Evolutionary conservation across 2,113 vertebrate species (phyloP), one percentile per base, ranked within the genome.

Genomic region (Ramphastos sulfuratus): DNA sequence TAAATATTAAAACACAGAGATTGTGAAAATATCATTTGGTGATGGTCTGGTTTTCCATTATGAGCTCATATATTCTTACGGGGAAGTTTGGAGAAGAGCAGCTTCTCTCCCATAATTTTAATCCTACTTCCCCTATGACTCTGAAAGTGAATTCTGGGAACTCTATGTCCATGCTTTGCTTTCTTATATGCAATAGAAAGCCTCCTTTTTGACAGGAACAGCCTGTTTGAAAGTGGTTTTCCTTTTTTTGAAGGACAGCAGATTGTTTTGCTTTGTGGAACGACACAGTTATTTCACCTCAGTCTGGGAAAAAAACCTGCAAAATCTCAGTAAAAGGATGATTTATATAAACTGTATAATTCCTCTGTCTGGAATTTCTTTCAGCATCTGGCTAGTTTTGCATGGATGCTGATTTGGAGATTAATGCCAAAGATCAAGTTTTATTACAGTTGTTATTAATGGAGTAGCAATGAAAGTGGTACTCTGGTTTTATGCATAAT

Each of bases 41-140:
- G 96, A 93, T 86, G 87, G 87, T 28, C 92, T 96, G 95, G 70
- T 72, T 96, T 96, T 96, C 93, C 95, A 93, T 92, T 78, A 96
- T 96, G 96, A 96, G 92, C 93, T 96, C 96, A 96, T n/a, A 65
- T 76, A 86, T 83, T 85, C 93, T 94, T 37, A 69, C 90, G 96
- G 95, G 96, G 96, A 86, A 96, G 88, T 96, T 95, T 79, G 73
- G 76, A 94, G 91, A 15, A 76, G 30, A 91, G 90, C 56, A 90
- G 90, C 54, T 94, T 87, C 87, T 94, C 79, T 91, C 90, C 95
- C 73, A 92, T 81, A n/a, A 60, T 81, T 94, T 95, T 55, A 23
- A 79, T 59, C 61, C 92, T 93, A 95, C 95, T 96, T 96, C 95
- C 87, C 67, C 74, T 96, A 71, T 95, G 94, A 94, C 87, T 58